Evolutionary conservation across 2,113 vertebrate genomes (phyloP), one percentile per base, ranked within the genome.

Genomic region (Motacilla tschutschensis): DNA sequence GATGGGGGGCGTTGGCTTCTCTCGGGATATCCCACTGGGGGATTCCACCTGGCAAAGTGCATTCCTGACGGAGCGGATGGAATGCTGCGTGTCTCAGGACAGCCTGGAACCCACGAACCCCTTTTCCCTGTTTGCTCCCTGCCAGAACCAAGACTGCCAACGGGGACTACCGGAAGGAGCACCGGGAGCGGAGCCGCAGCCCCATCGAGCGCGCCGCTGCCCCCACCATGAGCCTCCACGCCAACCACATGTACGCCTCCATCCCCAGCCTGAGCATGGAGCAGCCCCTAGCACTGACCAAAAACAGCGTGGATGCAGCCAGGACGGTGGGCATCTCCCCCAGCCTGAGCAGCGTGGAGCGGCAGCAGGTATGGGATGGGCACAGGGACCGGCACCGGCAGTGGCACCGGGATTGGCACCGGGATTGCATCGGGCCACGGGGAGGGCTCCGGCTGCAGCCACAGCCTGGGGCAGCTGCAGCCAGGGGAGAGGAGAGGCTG

Each of bases 271-370:
- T 99, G 94, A 96, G 97, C 66, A 97, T 99, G 98, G 99, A 99
- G 95, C 99, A 99, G 97, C 99, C 99, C 17, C 97, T 99, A 35
- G 99, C 99, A 62, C 98, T 99, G 95, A 99, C 99, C 98, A 99
- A 99, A 97, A 98, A 97, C 97, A 98, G 97, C 95, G 79, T 97
- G 96, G 98, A 99, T 20, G 88, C 96, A 9, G 91, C 95, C 79
- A 96, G 98, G 59, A 95, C 96, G 3, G 94, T 97, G 2, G 92
- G 97, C 79, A 91, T 98, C 88, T 83, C 98, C 0, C 97, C 98
- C 36, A 86, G 97, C 9, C 95, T 98, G 96, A 97, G 96, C 71
- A 94, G 98, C 2, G 93, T 96, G 76, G 99, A 99, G 93, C 98
- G 99, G 90, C 99, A 99, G 96, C 99, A 99, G 98, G 99, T 99